phyloP scores from a whole-genome alignment of 92 coral and sea anemone genomes.

The Galaxea fascicularis region DNA sequence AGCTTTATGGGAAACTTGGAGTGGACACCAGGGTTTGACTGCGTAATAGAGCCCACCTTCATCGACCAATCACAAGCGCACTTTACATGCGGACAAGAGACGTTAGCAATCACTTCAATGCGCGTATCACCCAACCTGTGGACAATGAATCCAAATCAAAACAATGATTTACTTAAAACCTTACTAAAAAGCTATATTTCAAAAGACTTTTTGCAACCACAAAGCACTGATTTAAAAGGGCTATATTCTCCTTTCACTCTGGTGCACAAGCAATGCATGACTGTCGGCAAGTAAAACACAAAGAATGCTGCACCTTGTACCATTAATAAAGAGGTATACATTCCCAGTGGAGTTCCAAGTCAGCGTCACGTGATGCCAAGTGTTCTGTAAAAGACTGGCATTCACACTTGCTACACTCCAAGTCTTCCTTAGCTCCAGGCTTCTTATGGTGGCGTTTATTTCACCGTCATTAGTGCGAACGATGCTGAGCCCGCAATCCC shows the following conservation, averaged over 20 bases:
- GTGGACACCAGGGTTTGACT: not conserved
- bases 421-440: constrained; percentile 44
- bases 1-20: constrained; percentile 18
- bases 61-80: constrained; percentile 56
- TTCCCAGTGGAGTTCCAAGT: constrained; percentile 72
- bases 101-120: not conserved
- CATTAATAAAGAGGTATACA: constrained; percentile 53
- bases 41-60: constrained; percentile 30
- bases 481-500: constrained; percentile 63
- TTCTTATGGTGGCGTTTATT: constrained; percentile 50
- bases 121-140: constrained; percentile 20
- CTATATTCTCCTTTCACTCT: no score
- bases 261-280: no score
- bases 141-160: not conserved
- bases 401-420: constrained; percentile 55
- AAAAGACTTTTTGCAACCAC: not conserved
- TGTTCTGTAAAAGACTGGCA: constrained; percentile 21
- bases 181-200: not conserved
- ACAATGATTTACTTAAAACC: not conserved
- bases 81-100: constrained; percentile 8
- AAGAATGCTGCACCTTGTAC: constrained; percentile 52
- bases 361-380: constrained; percentile 67
- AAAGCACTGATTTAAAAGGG: no score
- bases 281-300: no score
- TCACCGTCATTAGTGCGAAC: constrained; percentile 39